Conservation (phyloP, 1,140 invertebrate genomes). For the Pseudomyrmex concolor region DNA sequence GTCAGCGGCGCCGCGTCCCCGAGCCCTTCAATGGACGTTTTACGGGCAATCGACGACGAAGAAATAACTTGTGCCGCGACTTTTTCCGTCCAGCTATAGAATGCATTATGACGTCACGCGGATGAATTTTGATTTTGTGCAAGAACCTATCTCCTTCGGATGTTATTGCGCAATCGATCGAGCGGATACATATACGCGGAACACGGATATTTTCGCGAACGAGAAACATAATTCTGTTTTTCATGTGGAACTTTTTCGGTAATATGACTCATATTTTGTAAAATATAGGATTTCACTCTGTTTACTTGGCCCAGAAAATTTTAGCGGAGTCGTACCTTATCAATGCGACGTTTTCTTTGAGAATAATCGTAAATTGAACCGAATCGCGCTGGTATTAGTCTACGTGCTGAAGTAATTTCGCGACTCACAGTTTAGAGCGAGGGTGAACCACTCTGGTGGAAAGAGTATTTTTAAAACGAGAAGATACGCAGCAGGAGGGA, state of each 20-base stretch:
- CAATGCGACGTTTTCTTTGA: not conserved
- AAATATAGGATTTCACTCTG: too few species aligned
- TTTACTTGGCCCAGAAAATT: not conserved
- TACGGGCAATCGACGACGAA: constrained; percentile 39
- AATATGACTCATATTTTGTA: not conserved
- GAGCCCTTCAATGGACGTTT: constrained; percentile 47
- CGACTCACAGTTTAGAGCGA: not conserved
- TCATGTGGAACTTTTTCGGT: not conserved
- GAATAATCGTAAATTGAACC: not conserved
- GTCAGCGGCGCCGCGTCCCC: constrained; percentile 35
- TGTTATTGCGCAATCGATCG: constrained; percentile 24
- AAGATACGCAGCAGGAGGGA: constrained; percentile 40
- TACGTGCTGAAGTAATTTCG: constrained; percentile 18
- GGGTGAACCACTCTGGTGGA: constrained; percentile 1
- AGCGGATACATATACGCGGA: constrained; percentile 8
- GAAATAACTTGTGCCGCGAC: constrained; percentile 49
- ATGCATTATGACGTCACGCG: constrained; percentile 63
- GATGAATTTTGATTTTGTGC: constrained; percentile 51
- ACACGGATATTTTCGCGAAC: not conserved
- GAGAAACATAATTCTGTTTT: not conserved
- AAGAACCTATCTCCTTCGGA: constrained; percentile 48
- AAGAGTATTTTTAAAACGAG: constrained; percentile 62
- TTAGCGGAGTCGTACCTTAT: not conserved
- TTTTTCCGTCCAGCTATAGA: constrained; percentile 36
- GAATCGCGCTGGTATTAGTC: not conserved